phyloP scores from a whole-genome alignment of 2,888 invertebrate genomes.

The Eupithecia dodoneata region DNA sequence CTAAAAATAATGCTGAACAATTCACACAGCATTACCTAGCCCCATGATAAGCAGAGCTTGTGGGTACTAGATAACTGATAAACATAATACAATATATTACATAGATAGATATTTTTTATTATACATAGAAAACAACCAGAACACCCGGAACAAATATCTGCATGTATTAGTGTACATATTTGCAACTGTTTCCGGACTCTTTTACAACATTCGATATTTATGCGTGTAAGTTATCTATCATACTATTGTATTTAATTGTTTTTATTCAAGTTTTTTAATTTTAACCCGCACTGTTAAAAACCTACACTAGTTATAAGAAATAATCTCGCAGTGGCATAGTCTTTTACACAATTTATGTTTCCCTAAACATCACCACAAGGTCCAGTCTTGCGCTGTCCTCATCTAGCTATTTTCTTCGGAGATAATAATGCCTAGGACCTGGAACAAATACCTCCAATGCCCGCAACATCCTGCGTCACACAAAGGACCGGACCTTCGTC shows the following conservation, averaged over 20 bases:
- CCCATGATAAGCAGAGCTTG: no score
- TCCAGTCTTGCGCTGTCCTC: neutral
- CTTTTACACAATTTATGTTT: neutral
- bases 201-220: neutral
- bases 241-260: neutral
- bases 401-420: no score
- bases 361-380: neutral
- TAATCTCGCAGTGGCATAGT: neutral
- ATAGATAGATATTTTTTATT: no score
- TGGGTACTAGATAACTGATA: no score
- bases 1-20: no score
- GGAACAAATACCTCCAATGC: neutral
- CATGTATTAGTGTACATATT: neutral
- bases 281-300: neutral
- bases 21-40: no score
- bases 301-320: neutral
- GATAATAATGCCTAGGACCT: no score
- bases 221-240: neutral
- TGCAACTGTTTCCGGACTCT: neutral
- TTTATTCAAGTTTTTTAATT: neutral
- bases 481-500: no score
- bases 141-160: no score
- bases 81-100: no score
- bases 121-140: no score
- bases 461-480: no score